Evolutionary conservation across 2,888 invertebrate genomes (phyloP), one percentile per base, ranked within the genome.

Genomic region (Chymomyza procnemis): DNA sequence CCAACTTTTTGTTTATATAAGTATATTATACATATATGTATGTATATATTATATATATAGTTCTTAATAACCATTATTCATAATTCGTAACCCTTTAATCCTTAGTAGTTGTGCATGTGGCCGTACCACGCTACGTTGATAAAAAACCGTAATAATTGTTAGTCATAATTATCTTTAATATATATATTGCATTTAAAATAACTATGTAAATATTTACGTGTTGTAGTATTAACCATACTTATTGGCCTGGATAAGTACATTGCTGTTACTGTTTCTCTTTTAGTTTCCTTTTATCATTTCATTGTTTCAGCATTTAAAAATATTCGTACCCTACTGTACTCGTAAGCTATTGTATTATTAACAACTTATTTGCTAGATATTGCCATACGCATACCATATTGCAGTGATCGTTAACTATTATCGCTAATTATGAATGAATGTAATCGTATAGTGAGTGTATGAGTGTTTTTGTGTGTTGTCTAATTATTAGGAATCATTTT

Each of bases 401-500:
- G 47, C 50, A 68, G 75, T 77, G 85, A 76, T 61, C 16, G 62
- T 73, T 66, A 71, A 68, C 79, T 81, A 84, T 69, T n/a, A n/a
- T 6, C 61, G 64, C 80, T 85, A 87, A 30, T 56, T 67, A 67
- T n/a, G n/a, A 21, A 56, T 64, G 50, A 55, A 55, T 61, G 18
- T 59, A 9, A 4, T 61, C 47, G 18, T 61, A 12, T 61, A 19
- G 18, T 34, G 60, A 60, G 50, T 58, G 21, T 63, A 56, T 73
- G 56, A 19, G 18, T 34, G 60, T 62, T 46, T 58, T 30, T 63
- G 59, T 73, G 56, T 65, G 30, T 68, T 68, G 50, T 59, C 8
- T 66, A 61, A 63, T 66, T 72, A 70, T 73, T 87, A 86, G 86
- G 86, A 88, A 89, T 88, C 88, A 88, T 88, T 64, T 81, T 66